These are phyloP conservation scores for Rugalucina vietnamica DNA, from an alignment of 2,888 invertebrate genomes.

Conservation along the genomic window DNA sequence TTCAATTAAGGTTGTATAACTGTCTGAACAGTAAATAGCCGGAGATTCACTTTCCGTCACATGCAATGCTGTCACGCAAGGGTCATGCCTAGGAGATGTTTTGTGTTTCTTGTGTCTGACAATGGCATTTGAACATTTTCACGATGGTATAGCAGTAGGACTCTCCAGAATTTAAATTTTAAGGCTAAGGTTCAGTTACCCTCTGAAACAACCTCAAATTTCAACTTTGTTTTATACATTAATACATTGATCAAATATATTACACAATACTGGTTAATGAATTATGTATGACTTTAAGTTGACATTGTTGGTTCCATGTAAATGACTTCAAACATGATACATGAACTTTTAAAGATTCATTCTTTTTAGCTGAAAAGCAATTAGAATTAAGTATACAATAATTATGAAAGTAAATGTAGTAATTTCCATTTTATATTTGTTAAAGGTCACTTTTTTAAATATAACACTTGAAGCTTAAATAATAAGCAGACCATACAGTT, in stretches of 20 bases:
- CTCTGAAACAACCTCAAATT: not conserved
- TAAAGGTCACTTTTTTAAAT: not conserved
- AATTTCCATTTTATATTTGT: not conserved
- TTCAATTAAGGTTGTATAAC: too few species aligned
- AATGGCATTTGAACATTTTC: too few species aligned
- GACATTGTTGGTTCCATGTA: too few species aligned
- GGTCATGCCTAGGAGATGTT: too few species aligned
- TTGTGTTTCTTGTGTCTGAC: too few species aligned
- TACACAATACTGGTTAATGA: not conserved
- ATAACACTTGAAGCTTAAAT: too few species aligned
- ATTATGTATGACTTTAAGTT: not conserved
- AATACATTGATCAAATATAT: not conserved
- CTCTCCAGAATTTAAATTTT: not conserved
- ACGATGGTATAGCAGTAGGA: too few species aligned
- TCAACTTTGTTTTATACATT: not conserved
- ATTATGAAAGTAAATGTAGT: not conserved
- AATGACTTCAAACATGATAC: too few species aligned
- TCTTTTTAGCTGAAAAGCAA: not conserved
- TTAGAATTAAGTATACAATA: not conserved
- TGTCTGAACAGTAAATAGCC: too few species aligned
- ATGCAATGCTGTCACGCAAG: too few species aligned
- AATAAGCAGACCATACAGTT: too few species aligned
- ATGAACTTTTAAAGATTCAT: not conserved
- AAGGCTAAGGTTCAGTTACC: not conserved
- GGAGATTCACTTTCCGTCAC: too few species aligned